phyloP scores from a whole-genome alignment of 1,140 invertebrate genomes.

The Euschistus heros region DNA sequence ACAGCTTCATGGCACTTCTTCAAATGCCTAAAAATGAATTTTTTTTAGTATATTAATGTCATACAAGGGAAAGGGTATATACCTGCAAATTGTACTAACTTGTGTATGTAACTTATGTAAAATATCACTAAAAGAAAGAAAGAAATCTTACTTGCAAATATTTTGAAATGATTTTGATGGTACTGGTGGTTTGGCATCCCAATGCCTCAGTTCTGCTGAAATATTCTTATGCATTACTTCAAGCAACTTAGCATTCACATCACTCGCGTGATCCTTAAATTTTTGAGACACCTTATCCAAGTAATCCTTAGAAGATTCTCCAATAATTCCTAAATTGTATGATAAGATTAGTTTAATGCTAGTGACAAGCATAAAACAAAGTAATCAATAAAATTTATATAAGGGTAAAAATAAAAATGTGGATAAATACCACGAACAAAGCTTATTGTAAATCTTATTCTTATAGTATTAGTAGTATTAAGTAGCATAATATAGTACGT shows the following conservation, averaged over 20 bases:
- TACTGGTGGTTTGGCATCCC: slow-evolving; percentile 90
- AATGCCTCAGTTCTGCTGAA: slow-evolving; percentile 59
- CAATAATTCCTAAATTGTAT: slow-evolving; percentile 27
- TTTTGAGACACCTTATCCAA: slow-evolving; percentile 28
- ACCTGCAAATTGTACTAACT: too few relatives aligned
- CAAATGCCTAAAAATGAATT: slow-evolving; percentile 56
- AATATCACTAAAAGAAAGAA: not conserved
- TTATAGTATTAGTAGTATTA: too few relatives aligned
- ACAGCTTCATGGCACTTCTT: slow-evolving; percentile 88
- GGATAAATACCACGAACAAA: too few relatives aligned
- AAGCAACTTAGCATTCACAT: slow-evolving; percentile 84
- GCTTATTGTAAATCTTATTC: too few relatives aligned
- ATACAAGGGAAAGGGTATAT: too few relatives aligned
- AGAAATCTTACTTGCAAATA: slow-evolving; percentile 57
- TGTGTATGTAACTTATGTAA: not conserved
- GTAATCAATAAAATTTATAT: too few relatives aligned
- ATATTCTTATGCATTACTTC: slow-evolving; percentile 77
- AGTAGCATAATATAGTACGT: too few relatives aligned
- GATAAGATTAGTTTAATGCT: too few relatives aligned
- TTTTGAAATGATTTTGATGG: slow-evolving; percentile 85
- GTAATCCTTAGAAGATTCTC: slow-evolving; percentile 26
- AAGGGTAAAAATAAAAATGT: too few relatives aligned
- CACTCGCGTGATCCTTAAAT: slow-evolving; percentile 60
- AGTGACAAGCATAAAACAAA: too few relatives aligned
- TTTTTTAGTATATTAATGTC: too few relatives aligned